phyloP scores from a whole-genome alignment of 2,888 invertebrate species.

The Polydrusus tereticollis region DNA sequence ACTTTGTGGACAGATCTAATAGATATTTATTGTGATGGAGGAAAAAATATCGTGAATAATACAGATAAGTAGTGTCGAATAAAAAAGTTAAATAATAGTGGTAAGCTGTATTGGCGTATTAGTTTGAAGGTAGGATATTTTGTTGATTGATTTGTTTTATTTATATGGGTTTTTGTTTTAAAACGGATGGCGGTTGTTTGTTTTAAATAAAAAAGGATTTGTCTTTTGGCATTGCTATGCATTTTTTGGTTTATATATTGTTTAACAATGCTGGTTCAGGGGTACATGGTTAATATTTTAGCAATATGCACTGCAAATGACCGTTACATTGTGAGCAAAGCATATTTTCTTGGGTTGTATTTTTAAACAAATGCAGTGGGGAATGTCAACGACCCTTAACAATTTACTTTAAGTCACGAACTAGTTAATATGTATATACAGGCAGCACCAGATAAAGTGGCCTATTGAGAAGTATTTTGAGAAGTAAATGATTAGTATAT shows the following conservation, averaged over 20 bases:
- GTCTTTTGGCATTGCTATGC: neutral
- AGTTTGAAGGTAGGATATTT: conserved; percentile 3
- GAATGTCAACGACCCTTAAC: neutral
- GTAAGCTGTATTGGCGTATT: neutral
- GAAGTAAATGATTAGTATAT: too few species aligned
- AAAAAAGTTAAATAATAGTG: conserved; percentile 16
- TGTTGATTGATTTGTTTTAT: neutral
- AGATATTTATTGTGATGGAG: conserved; percentile 32
- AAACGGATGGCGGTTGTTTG: neutral
- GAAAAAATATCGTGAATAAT: conserved; percentile 18
- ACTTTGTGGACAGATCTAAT: conserved; percentile 29
- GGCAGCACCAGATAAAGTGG: too few species aligned
- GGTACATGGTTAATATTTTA: too few species aligned
- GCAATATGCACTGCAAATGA: too few species aligned
- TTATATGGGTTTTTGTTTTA: neutral
- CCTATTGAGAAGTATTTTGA: too few species aligned
- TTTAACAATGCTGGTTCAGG: too few species aligned
- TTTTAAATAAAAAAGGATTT: neutral
- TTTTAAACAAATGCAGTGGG: too few species aligned
- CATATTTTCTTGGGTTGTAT: too few species aligned
- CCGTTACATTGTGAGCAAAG: too few species aligned
- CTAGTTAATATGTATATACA: neutral
- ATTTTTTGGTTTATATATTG: too few species aligned
- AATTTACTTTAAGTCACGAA: neutral
- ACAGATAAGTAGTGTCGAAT: conserved; percentile 17